Evolutionary conservation across 2,888 invertebrate genomes (phyloP).

Genomic region (Meloe dianella): DNA sequence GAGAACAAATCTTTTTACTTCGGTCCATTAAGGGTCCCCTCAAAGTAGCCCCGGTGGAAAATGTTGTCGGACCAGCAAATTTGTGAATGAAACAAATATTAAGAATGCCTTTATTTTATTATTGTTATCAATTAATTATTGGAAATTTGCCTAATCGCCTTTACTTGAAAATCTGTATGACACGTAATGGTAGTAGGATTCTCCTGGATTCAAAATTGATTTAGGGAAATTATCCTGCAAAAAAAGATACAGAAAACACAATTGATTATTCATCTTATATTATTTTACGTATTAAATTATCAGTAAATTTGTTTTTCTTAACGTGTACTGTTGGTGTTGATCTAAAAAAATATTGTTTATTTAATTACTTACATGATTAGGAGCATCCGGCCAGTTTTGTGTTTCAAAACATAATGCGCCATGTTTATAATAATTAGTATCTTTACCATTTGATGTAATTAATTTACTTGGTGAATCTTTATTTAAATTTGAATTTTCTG

Average conservation of each 20-base stretch:
- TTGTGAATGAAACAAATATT: background rate
- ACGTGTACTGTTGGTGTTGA: too few relatives aligned
- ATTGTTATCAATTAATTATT: background rate
- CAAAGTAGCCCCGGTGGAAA: too few relatives aligned
- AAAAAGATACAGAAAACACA: too few relatives aligned
- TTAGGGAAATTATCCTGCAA: slow-evolving; percentile 78
- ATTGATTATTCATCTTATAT: too few relatives aligned
- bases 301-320: too few relatives aligned
- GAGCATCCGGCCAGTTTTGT: slow-evolving; percentile 90
- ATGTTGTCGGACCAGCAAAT: too few relatives aligned
- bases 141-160: background rate
- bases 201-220: slow-evolving; percentile 73
- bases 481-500: slow-evolving; percentile 59
- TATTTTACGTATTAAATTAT: too few relatives aligned
- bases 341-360: too few relatives aligned
- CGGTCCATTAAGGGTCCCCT: too few relatives aligned
- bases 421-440: slow-evolving; percentile 47
- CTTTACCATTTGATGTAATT: slow-evolving; percentile 44
- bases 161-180: slow-evolving; percentile 51
- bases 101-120: slow-evolving; percentile 5
- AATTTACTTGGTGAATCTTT: slow-evolving; percentile 39
- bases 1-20: too few relatives aligned
- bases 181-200: slow-evolving; percentile 70
- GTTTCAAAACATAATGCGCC: slow-evolving; percentile 89
- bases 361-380: slow-evolving; percentile 72